These are phyloP conservation scores for Drosophila tropicalis DNA, from an alignment of 1,140 invertebrate species.

Conservation along the genomic window DNA sequence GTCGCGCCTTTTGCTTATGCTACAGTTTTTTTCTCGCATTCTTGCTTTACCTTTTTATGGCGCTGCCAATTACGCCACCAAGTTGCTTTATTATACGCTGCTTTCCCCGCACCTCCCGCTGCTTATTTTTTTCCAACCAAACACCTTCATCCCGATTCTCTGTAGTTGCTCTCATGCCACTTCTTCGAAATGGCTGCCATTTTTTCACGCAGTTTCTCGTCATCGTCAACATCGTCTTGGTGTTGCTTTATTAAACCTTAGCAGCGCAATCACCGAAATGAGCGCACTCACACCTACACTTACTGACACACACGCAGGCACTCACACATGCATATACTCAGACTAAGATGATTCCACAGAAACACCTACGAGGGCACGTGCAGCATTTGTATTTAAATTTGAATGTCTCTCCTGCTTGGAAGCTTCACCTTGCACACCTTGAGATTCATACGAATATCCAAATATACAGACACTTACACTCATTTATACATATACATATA, in stretches of 20 bases:
- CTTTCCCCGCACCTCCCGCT: background rate
- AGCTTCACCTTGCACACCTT: constrained; percentile 42
- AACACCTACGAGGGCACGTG: constrained; percentile 64
- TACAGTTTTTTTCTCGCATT: constrained; percentile 24
- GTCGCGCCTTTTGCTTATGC: constrained; percentile 53
- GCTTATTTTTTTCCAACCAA: background rate
- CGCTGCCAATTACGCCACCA: constrained; percentile 69
- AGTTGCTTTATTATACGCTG: constrained; percentile 74
- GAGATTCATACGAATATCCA: constrained; percentile 2
- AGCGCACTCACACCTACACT: constrained; percentile 51
- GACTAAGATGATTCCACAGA: constrained; percentile 31
- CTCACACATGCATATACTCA: constrained; percentile 37
- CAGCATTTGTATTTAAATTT: constrained; percentile 81
- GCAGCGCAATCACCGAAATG: constrained; percentile 72
- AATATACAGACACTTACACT: constrained; percentile 17
- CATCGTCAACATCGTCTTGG: constrained; percentile 58
- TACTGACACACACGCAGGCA: constrained; percentile 15
- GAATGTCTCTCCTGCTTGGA: constrained; percentile 58
- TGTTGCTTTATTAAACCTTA: constrained; percentile 76
- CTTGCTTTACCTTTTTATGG: constrained; percentile 40
- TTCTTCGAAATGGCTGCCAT: constrained; percentile 56
- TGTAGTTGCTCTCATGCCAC: constrained; percentile 5
- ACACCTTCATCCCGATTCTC: background rate
- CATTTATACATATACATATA: constrained; percentile 25
- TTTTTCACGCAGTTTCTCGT: constrained; percentile 44